A percentile compares a stretch with the other conserved stretches of the same genome.
Evolutionary conservation across 2,797 vertebrate genomes (phyloP).

Genomic region (Threskiornis aethiopicus): DNA sequence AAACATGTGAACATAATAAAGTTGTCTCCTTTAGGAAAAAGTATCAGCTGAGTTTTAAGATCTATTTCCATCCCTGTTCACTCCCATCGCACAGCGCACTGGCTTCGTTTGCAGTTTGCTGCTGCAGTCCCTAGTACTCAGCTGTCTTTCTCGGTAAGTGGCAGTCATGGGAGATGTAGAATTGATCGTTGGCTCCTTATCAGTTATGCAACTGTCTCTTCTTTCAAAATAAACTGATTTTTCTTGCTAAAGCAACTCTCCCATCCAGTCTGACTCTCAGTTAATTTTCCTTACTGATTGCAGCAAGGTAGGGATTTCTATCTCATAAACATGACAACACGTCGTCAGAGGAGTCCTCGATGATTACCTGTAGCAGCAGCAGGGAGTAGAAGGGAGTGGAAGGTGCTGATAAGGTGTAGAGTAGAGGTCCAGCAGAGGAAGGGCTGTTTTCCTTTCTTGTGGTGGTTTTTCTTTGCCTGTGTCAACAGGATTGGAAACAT

Average conservation of each 20-base stretch:
- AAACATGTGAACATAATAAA: neutral
- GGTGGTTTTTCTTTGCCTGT: neutral
- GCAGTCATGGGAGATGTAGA: neutral
- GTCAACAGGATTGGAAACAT: neutral
- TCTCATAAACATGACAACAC: neutral
- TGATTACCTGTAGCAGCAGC: neutral
- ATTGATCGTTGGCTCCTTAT: neutral
- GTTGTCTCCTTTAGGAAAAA: neutral
- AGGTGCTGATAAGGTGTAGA: neutral
- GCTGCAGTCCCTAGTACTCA: neutral
- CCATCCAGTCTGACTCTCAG: neutral
- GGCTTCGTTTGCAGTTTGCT: neutral
- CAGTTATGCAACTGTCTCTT: neutral
- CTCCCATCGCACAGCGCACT: neutral
- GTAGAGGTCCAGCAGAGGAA: neutral
- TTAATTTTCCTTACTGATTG: neutral
- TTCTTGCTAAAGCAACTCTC: neutral
- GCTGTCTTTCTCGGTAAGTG: neutral
- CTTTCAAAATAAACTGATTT: neutral
- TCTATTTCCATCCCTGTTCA: neutral
- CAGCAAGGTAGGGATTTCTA: neutral
- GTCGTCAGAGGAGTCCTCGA: rapidly evolving
- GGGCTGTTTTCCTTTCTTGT: neutral
- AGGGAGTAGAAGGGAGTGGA: neutral
- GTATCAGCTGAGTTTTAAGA: neutral